phyloP scores from a whole-genome alignment of 2,113 vertebrate species.

The Calyptommatus sinebrachiatus region DNA sequence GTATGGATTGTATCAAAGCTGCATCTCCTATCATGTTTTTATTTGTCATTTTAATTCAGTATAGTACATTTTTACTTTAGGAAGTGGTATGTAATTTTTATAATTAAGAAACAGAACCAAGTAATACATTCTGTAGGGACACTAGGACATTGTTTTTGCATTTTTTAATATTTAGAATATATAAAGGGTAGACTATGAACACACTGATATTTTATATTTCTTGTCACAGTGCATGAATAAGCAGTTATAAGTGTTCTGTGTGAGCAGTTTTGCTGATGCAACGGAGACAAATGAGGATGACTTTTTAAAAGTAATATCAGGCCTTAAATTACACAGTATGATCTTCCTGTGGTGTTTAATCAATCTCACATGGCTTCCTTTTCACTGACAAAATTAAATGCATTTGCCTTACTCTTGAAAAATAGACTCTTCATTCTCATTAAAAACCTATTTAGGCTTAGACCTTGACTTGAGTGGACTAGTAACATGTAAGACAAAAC shows the following conservation, averaged over 20 bases:
- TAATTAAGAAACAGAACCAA: too few species aligned
- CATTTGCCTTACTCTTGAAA: conserved; percentile 2
- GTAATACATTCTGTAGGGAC: too few species aligned
- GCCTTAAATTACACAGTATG: not conserved
- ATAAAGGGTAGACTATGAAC: not conserved
- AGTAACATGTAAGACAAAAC: conserved; percentile 1
- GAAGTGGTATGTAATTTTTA: too few species aligned
- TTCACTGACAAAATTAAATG: conserved; percentile 7
- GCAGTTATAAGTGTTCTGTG: not conserved
- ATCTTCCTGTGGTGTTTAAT: not conserved
- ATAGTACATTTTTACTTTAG: too few species aligned
- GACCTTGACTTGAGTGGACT: conserved; percentile 14
- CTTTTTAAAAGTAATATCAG: not conserved
- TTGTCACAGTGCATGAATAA: not conserved
- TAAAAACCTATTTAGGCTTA: not conserved
- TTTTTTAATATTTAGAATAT: too few species aligned
- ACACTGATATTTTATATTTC: not conserved
- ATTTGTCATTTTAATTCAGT: too few species aligned
- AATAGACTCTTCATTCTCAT: not conserved
- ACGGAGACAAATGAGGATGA: too few species aligned
- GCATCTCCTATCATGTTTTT: too few species aligned
- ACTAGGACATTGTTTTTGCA: too few species aligned
- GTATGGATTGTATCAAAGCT: too few species aligned
- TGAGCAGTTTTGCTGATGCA: not conserved
- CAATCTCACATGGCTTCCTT: not conserved